Base-by-base conservation (phyloP, 2,797 vertebrate species). In the Acanthurus lineatus region DNA sequence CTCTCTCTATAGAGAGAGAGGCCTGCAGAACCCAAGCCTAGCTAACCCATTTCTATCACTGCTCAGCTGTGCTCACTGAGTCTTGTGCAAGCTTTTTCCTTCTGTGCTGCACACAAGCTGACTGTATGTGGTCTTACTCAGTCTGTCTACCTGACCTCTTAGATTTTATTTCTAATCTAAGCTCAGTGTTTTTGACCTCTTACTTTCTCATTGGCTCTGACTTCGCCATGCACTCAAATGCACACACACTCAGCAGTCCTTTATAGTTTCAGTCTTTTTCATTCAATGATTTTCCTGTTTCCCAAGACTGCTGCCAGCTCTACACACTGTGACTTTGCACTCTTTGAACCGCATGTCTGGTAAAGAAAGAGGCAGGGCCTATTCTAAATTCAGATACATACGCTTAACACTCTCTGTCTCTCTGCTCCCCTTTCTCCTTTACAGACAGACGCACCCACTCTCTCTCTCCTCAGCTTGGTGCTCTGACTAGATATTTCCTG, bases 31-130 rank as follows among this genome's bases (percentile, higher is more conserved):
- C 51, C 69, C 60, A 35, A 68, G 84, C 59, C 70, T 4, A 42
- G 77, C 75, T 77, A 86, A 90, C 85, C 79, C 60, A 83, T 90
- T 91, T 87, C 81, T 85, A 82, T 90, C 87, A 72, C 20, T 28
- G 35, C 45, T 72, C 19, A 12, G 49, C 67, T 5, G 53, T 57
- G 70, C 76, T 80, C 66, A 52, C 62, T 76, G 77, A 90, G 74
- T 86, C 63, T 70, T 66, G 58, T 32, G 57, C 70, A 12, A 10
- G 15, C 42, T 60, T 38, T 40, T 73, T 71, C 42, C 42, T 42
- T 65, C 40, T 72, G 19, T 40, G 64, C 75, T 35, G 20, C 67
- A 57, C 67, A 57, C 38, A 58, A 42, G 47, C 58, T 15, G 16
- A 42, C 73, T 57, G 28, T 45, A 66, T n/a, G 6, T 53, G 35